Evolutionary conservation across 2,113 vertebrate genomes (phyloP).

Genomic region (Noctilio leporinus): DNA sequence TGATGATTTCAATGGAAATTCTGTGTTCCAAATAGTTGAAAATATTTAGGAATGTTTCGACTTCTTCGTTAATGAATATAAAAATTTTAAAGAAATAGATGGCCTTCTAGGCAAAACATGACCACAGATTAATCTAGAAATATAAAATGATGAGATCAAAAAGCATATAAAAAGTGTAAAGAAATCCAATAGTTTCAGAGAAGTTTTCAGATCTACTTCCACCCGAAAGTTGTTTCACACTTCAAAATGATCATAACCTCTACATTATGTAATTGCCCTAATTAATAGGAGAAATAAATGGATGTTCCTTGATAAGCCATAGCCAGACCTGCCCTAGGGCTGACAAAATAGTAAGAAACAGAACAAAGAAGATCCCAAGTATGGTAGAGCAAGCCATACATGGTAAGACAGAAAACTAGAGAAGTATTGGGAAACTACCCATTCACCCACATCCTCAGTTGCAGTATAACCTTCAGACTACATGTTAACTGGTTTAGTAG

Average conservation of each 20-base stretch:
- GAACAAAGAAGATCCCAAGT: background rate
- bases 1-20: background rate
- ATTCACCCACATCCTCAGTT: too few relatives aligned
- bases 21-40: background rate
- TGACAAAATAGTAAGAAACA: background rate
- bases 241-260: background rate
- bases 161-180: background rate
- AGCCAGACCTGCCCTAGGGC: background rate
- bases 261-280: background rate
- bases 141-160: background rate
- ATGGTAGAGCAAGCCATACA: background rate
- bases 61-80: background rate
- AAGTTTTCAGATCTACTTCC: background rate
- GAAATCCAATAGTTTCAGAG: background rate
- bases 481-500: background rate
- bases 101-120: background rate
- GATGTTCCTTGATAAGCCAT: background rate
- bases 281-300: background rate
- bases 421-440: accelerated
- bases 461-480: background rate
- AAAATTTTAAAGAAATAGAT: background rate
- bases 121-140: background rate
- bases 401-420: background rate
- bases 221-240: background rate
- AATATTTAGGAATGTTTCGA: background rate